These are phyloP conservation scores for Gallinago paraguaiae DNA, from an alignment of 2,113 vertebrate species.

Conservation along the genomic window DNA sequence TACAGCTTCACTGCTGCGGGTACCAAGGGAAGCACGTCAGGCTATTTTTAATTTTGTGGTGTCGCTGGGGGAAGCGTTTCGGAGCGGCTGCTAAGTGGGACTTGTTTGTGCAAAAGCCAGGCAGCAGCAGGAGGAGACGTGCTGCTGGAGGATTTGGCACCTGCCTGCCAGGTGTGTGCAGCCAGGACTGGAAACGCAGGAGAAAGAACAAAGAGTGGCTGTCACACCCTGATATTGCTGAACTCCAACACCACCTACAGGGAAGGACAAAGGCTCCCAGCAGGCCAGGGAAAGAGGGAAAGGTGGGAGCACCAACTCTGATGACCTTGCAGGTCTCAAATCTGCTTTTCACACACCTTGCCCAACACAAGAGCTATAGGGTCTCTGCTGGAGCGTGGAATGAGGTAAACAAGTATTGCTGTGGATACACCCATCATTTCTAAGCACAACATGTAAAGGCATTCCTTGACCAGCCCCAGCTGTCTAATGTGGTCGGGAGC, in stretches of 20 bases:
- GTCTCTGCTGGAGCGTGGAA: not conserved
- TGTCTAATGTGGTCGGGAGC: not conserved
- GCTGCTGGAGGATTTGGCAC: not conserved
- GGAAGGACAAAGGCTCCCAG: not conserved
- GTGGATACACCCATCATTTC: fast-evolving
- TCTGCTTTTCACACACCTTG: not conserved
- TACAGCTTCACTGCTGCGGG: not conserved
- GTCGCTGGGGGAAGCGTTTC: not conserved
- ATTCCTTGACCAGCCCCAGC: fast-evolving
- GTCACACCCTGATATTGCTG: not conserved
- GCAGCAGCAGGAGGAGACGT: not conserved
- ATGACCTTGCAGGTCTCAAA: not conserved
- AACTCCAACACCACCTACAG: not conserved
- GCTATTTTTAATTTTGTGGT: not conserved
- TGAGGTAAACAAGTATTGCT: not conserved
- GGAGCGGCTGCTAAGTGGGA: fast-evolving
- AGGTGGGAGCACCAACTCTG: not conserved
- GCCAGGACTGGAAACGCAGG: not conserved
- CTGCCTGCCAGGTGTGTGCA: not conserved
- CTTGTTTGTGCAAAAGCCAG: not conserved
- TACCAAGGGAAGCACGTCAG: not conserved
- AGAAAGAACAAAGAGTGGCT: not conserved
- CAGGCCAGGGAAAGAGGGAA: not conserved
- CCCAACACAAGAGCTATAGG: fast-evolving
- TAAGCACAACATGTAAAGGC: not conserved